phyloP scores from a whole-genome alignment of 2,113 vertebrate species.

The Dromiciops gliroides region DNA sequence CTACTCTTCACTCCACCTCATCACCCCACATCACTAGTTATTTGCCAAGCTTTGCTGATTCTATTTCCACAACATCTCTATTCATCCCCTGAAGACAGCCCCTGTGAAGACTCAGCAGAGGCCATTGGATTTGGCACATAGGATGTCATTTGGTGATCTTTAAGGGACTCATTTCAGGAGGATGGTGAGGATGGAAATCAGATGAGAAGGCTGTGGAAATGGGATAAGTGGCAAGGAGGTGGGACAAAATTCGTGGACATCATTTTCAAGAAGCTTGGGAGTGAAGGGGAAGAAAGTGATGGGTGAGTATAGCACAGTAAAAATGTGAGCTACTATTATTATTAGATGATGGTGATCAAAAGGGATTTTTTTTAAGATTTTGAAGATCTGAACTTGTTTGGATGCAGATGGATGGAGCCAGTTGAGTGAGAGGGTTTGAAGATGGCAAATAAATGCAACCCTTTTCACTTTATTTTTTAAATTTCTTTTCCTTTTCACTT shows the following conservation, averaged over 20 bases:
- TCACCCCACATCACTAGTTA: not conserved
- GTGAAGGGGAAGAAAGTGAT: not conserved
- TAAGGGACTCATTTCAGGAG: not conserved
- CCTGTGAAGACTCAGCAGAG: not conserved
- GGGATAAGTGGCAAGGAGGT: not conserved
- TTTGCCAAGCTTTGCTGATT: not conserved
- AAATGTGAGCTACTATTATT: not conserved
- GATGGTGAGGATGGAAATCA: not conserved
- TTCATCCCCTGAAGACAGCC: not conserved
- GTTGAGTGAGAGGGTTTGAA: not conserved
- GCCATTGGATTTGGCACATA: not conserved
- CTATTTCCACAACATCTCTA: not conserved
- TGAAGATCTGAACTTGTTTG: not conserved
- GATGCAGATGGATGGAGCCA: not conserved
- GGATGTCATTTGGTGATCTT: not conserved
- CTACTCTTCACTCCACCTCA: not conserved
- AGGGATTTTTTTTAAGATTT: not conserved
- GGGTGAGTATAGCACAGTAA: not conserved
- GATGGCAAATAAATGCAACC: not conserved
- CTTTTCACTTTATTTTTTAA: not conserved
- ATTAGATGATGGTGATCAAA: not conserved
- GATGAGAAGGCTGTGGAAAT: not conserved
- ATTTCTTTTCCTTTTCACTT: not conserved
- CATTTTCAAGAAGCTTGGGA: not conserved
- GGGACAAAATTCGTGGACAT: not conserved